These are phyloP conservation scores for Montipora capricornis DNA, from an alignment of 64 coral and sea anemone species.

Conservation along the genomic window DNA sequence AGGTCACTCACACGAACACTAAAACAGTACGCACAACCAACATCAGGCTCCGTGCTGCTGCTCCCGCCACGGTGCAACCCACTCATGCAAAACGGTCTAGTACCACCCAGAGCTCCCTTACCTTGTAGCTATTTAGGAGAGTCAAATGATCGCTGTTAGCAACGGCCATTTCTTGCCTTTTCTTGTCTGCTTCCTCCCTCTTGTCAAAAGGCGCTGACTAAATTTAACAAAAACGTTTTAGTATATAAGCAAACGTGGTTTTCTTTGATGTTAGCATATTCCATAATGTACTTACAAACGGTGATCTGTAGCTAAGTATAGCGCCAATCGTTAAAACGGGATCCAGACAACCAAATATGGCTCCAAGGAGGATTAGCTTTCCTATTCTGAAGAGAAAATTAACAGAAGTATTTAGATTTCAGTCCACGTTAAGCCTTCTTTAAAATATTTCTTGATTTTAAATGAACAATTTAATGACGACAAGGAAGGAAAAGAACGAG, in stretches of 20 bases:
- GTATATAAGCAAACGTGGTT: no score
- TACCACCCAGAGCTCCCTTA: background rate
- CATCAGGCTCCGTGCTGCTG: no score
- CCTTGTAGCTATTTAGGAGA: constrained; percentile 81
- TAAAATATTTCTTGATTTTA: background rate
- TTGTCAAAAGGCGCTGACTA: constrained; percentile 90
- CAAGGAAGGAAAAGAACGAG: no score
- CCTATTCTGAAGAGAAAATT: constrained; percentile 69
- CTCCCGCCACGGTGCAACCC: no score
- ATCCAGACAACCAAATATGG: constrained; percentile 89
- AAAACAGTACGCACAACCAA: no score
- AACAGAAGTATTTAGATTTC: background rate
- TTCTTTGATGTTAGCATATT: no score
- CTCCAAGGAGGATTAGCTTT: constrained; percentile 88
- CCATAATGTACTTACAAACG: constrained; percentile 76
- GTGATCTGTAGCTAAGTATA: constrained; percentile 84
- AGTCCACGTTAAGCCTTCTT: background rate
- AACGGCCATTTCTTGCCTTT: constrained; percentile 80
- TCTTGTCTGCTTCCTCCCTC: constrained; percentile 92
- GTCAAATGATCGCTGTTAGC: constrained; percentile 90
- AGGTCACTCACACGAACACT: no score
- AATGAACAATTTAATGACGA: no score
- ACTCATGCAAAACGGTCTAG: background rate
- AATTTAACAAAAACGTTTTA: background rate
- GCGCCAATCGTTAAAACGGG: constrained; percentile 89